Evolutionary conservation across 1,140 invertebrate species (phyloP), one percentile per base, ranked within the genome.

Genomic region (Helicoverpa zea): DNA sequence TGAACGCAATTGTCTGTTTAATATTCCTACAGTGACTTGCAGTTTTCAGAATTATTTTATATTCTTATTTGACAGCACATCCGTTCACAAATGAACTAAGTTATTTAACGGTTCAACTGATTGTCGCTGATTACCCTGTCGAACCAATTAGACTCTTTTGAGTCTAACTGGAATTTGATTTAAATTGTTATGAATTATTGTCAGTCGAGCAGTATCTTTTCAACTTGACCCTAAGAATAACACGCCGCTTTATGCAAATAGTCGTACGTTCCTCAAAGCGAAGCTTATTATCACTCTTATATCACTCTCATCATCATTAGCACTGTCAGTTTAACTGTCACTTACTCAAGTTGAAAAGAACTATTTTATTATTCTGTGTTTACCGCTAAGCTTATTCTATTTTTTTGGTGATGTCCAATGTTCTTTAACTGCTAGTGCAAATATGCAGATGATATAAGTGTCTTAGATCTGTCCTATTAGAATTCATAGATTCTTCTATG

Each of bases 151-250:
- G 10, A 23, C 18, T 59, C 16, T 59, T 59, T 10, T 35, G 29
- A 51, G 12, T 23, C 49, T 68, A 4, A 66, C 2, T 47, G 35
- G n/a, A 47, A 47, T 49, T 12, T 47, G 43, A 12, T 49, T 76
- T 30, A 14, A 10, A 77, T 52, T 30, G 29, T 51, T 64, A 73
- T 83, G 86, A 92, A 88, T 89, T 85, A 90, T 94, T 92, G 91
- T 84, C 91, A 90, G 89, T 75, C 84, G 84, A 89, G 83, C 78
- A 83, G 82, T 79, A 75, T 89, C 90, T 92, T 92, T 91, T 91
- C 91, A 93, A 94, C 91, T 93, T 94, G 89, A 94, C 29, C 68
- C 78, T 75, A 77, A 72, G 68, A 72, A 13, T 51, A 74, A 80
- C 86, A 88, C 86, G 68, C 80, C 81, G 83, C 86, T 87, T 88